These are phyloP conservation scores for Cyrtonyx montezumae DNA, from an alignment of 2,113 vertebrate species.

Conservation along the genomic window DNA sequence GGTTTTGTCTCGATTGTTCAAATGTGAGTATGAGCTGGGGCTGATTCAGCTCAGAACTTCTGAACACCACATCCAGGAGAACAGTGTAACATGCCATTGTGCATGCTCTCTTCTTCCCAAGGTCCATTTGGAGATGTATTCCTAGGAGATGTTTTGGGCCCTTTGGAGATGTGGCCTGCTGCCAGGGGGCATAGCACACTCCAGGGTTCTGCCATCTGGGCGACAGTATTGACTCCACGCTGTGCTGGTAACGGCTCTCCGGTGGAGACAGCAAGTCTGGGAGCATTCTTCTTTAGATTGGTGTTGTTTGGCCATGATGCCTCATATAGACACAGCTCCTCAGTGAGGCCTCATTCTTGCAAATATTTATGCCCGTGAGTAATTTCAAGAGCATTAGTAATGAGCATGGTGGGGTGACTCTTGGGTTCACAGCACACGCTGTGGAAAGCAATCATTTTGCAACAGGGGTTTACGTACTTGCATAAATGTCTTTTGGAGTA, in stretches of 20 bases:
- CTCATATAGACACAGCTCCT: neutral
- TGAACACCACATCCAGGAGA: neutral
- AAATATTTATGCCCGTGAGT: slow-evolving; percentile 26
- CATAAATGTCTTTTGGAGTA: neutral
- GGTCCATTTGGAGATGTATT: neutral
- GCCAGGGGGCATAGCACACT: neutral
- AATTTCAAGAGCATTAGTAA: slow-evolving; percentile 20
- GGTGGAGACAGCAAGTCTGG: slow-evolving; percentile 14
- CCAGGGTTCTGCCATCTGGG: neutral
- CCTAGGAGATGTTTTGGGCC: neutral
- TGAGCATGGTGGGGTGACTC: neutral
- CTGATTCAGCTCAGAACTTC: neutral
- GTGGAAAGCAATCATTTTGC: neutral
- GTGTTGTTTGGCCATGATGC: slow-evolving; percentile 19
- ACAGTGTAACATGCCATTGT: neutral
- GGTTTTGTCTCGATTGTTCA: neutral
- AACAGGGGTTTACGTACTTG: neutral
- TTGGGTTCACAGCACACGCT: neutral
- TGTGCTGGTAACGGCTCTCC: neutral
- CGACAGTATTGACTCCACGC: neutral
- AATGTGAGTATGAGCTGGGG: neutral
- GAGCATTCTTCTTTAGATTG: neutral
- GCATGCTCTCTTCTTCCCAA: neutral
- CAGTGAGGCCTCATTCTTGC: neutral
- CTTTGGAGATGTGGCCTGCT: neutral